A percentile compares a stretch with the other conserved stretches of the same genome.
Conservation (phyloP, 1,140 invertebrate species). For the Ctenoplectra terminalis region DNA sequence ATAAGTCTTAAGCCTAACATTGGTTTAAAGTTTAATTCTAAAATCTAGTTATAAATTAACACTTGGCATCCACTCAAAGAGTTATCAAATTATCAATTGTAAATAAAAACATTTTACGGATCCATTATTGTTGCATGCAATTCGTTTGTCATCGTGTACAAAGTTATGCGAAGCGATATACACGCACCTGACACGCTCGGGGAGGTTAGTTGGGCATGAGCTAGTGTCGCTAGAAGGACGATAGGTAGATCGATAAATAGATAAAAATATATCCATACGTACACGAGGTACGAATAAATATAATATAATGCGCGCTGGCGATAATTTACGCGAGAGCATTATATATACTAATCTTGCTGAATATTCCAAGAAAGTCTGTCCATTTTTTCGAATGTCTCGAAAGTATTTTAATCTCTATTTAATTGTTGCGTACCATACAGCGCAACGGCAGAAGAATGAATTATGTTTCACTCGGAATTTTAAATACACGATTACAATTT, state of each 20-base stretch:
- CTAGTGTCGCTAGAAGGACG: conserved; percentile 67
- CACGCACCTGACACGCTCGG: conserved; percentile 45
- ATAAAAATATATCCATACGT: conserved; percentile 63
- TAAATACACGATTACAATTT: conserved; percentile 34
- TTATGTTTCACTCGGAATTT: conserved; percentile 37
- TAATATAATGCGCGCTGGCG: conserved; percentile 52
- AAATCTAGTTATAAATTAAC: conserved; percentile 16
- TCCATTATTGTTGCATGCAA: neutral
- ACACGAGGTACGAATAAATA: conserved; percentile 57
- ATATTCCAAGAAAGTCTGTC: conserved; percentile 73
- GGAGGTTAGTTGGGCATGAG: conserved; percentile 56
- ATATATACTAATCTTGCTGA: conserved; percentile 66
- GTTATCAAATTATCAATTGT: neutral
- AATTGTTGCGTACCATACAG: conserved; percentile 51
- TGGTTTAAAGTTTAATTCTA: conserved; percentile 15
- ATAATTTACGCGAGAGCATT: conserved; percentile 47
- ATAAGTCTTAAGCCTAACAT: conserved; percentile 20
- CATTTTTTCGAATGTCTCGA: conserved; percentile 75
- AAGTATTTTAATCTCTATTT: conserved; percentile 72
- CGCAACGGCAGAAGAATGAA: conserved; percentile 57
- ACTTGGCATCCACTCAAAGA: neutral
- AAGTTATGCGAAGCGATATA: conserved; percentile 44
- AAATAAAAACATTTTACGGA: neutral
- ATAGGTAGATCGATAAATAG: conserved; percentile 65
- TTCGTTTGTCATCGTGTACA: neutral